phyloP scores from a whole-genome alignment of 2,113 vertebrate species.

The Aegotheles bennettii region DNA sequence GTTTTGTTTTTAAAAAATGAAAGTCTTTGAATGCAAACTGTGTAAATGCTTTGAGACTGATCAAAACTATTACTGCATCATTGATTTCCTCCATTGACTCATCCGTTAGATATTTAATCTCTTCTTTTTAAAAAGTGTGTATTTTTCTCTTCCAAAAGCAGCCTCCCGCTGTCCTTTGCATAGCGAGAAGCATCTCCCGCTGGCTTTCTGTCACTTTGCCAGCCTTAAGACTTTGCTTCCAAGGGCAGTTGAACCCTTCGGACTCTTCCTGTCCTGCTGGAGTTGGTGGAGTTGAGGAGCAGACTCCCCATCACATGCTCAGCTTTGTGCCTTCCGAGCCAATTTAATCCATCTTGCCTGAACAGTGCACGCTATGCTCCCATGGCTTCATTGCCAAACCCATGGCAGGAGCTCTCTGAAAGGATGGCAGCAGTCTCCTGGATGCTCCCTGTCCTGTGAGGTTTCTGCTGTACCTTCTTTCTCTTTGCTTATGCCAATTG shows the following conservation, averaged over 20 bases:
- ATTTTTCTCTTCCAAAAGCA: conserved; percentile 19
- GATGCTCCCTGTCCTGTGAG: not conserved
- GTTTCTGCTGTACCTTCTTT: not conserved
- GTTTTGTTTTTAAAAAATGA: not conserved
- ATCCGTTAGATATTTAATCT: not conserved
- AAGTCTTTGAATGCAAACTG: not conserved
- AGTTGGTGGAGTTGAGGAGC: not conserved
- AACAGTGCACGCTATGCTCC: not conserved
- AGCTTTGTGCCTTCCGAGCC: not conserved
- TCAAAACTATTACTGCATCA: not conserved
- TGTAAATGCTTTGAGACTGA: not conserved
- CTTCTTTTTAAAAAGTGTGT: not conserved
- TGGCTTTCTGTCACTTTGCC: conserved; percentile 18
- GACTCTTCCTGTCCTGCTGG: not conserved
- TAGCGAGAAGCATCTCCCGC: not conserved
- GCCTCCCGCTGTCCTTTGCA: not conserved
- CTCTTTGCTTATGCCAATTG: not conserved
- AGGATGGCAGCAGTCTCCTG: not conserved
- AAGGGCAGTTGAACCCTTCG: not conserved
- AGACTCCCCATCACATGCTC: not conserved
- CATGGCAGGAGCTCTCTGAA: not conserved
- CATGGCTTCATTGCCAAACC: not conserved
- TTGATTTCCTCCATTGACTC: conserved; percentile 31
- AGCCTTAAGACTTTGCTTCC: conserved; percentile 8
- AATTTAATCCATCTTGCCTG: not conserved